Percentiles rank a stretch among this genome's conserved stretches.
These are phyloP conservation scores for Lasioglossum figueresi DNA, from an alignment of 2,888 invertebrate genomes.

Conservation along the genomic window DNA sequence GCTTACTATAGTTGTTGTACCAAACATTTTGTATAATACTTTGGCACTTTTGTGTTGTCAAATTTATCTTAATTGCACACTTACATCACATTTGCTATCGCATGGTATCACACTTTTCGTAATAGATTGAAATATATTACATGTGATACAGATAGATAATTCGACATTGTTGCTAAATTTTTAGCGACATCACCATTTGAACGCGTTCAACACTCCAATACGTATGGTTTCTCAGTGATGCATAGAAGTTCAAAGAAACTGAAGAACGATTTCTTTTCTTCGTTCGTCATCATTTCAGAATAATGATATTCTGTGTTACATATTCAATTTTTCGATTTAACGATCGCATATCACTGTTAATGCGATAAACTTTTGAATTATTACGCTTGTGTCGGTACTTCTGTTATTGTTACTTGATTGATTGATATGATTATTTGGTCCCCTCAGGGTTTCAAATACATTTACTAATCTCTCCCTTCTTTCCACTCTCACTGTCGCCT, in stretches of 20 bases:
- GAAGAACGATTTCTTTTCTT: neutral
- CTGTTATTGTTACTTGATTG: neutral
- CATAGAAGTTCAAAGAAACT: neutral
- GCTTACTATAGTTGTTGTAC: constrained; percentile 51
- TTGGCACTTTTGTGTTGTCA: constrained; percentile 21
- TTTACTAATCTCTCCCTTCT: too few relatives aligned
- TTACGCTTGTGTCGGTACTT: neutral
- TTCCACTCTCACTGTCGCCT: too few relatives aligned
- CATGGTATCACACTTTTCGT: neutral
- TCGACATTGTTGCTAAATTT: neutral
- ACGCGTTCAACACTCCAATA: neutral
- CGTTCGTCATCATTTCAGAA: constrained; percentile 22
- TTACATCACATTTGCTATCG: neutral
- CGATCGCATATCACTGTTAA: constrained; percentile 30
- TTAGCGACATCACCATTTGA: neutral
- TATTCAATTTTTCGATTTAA: constrained; percentile 16
- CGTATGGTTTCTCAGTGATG: neutral
- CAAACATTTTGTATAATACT: constrained; percentile 57
- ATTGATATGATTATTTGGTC: too few relatives aligned
- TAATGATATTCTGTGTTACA: neutral
- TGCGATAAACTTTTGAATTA: neutral
- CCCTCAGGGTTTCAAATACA: too few relatives aligned
- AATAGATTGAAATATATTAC: neutral
- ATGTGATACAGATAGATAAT: neutral
- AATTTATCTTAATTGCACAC: neutral